Evolutionary conservation across 2,888 invertebrate genomes (phyloP).

Genomic region (Podabrus alpinus): DNA sequence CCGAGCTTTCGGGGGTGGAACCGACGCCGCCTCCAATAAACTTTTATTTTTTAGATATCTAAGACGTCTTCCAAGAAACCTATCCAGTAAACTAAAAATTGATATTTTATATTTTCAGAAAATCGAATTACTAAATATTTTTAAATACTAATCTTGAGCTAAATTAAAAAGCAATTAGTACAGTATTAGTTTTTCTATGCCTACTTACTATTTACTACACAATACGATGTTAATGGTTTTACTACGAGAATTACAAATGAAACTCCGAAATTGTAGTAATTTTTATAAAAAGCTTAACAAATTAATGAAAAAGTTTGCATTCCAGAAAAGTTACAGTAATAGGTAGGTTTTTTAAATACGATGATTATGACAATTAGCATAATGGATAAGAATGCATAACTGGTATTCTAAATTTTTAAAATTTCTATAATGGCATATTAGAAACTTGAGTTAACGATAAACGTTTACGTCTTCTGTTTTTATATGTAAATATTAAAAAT

Average conservation of each 20-base stretch:
- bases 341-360: not conserved
- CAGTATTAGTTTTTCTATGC: not conserved
- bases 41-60: slow-evolving; percentile 19
- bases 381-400: not conserved
- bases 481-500: slow-evolving; percentile 22
- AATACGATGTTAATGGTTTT: not conserved
- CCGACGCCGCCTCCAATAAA: slow-evolving; percentile 43
- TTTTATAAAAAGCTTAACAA: not conserved
- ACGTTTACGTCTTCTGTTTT: slow-evolving; percentile 44
- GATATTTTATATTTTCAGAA: not conserved
- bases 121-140: not conserved
- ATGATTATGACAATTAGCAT: not conserved
- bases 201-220: not conserved
- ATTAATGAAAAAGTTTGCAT: not conserved
- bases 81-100: not conserved
- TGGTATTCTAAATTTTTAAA: not conserved
- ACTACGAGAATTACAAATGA: not conserved
- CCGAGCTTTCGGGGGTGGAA: slow-evolving; percentile 46
- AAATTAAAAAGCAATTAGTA: not conserved
- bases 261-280: not conserved
- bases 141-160: not conserved
- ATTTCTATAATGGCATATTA: not conserved
- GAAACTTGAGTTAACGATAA: slow-evolving; percentile 35
- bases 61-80: not conserved
- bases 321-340: not conserved